Conservation (phyloP, 1,140 invertebrate species). For the Idris sp. region DNA sequence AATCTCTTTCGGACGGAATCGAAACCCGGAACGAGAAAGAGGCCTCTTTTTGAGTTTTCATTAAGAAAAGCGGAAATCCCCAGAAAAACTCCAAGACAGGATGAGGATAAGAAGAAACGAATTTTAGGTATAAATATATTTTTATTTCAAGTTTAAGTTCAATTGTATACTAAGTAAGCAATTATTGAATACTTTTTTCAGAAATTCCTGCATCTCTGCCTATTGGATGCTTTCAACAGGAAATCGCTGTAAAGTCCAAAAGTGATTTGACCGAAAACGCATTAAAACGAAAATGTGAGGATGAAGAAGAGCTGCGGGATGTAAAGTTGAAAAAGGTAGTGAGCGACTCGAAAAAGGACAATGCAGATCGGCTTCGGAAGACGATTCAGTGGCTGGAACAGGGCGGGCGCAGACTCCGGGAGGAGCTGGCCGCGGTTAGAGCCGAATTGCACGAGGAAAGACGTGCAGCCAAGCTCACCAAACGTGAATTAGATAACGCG, state of each 20-base stretch:
- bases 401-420: constrained; percentile 64
- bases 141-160: too few species aligned
- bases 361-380: constrained; percentile 65
- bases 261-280: too few species aligned
- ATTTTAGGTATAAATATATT: constrained; percentile 20
- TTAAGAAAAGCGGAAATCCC: constrained; percentile 64
- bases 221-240: not conserved
- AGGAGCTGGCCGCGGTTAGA: constrained; percentile 68
- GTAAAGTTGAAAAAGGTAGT: constrained; percentile 46
- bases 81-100: constrained; percentile 61
- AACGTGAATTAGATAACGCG: constrained; percentile 65
- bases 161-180: too few species aligned
- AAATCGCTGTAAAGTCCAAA: constrained; percentile 8
- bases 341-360: constrained; percentile 44
- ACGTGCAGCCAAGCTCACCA: constrained; percentile 64
- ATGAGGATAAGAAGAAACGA: constrained; percentile 43
- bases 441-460: constrained; percentile 70
- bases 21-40: constrained; percentile 67
- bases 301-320: constrained; percentile 37
- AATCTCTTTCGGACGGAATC: constrained; percentile 62
- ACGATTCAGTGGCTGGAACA: constrained; percentile 73
- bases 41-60: constrained; percentile 62
- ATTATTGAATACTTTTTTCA: too few species aligned
- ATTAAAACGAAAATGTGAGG: constrained; percentile 44
- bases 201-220: too few species aligned